These are phyloP conservation scores for Platycheirus albimanus DNA, from an alignment of 2,888 invertebrate species.

Conservation along the genomic window DNA sequence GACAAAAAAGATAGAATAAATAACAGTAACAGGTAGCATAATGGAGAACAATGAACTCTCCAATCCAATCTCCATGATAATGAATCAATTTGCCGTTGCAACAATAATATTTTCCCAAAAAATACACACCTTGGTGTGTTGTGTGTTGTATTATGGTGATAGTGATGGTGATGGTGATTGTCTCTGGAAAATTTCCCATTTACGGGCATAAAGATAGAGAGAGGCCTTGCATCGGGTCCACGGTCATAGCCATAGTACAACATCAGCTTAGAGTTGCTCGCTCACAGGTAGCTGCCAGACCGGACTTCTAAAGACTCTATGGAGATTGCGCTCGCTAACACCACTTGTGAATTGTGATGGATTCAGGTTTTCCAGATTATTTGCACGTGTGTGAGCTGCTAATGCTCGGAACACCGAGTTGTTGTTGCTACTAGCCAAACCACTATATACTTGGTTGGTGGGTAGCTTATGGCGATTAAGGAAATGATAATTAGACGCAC, in stretches of 20 bases:
- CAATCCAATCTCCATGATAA: slow-evolving; percentile 64
- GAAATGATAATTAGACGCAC: slow-evolving; percentile 74
- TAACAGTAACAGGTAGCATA: slow-evolving; percentile 46
- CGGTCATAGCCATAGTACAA: slow-evolving; percentile 56
- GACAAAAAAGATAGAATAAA: slow-evolving; percentile 60
- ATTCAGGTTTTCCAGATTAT: slow-evolving; percentile 74
- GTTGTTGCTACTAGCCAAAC: slow-evolving; percentile 31
- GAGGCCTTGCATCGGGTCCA: slow-evolving; percentile 71
- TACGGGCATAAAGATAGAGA: slow-evolving; percentile 47
- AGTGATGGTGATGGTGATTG: too few relatives aligned
- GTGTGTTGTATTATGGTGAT: too few relatives aligned
- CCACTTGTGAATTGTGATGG: slow-evolving; percentile 66
- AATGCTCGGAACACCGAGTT: slow-evolving; percentile 35
- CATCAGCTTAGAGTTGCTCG: not conserved
- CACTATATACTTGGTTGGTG: too few relatives aligned
- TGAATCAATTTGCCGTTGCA: slow-evolving; percentile 68
- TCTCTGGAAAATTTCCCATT: slow-evolving; percentile 63
- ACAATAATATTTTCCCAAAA: slow-evolving; percentile 57
- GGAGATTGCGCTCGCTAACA: slow-evolving; percentile 69
- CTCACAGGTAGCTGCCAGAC: slow-evolving; percentile 63
- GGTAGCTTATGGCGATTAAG: slow-evolving; percentile 74
- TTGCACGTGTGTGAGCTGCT: slow-evolving; percentile 69
- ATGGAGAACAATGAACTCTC: slow-evolving; percentile 65
- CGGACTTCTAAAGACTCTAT: slow-evolving; percentile 64
- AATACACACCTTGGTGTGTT: slow-evolving; percentile 31